These are phyloP conservation scores for Antedon mediterranea DNA, from an alignment of 53 echinoderm and acorn worm species.

Conservation along the genomic window DNA sequence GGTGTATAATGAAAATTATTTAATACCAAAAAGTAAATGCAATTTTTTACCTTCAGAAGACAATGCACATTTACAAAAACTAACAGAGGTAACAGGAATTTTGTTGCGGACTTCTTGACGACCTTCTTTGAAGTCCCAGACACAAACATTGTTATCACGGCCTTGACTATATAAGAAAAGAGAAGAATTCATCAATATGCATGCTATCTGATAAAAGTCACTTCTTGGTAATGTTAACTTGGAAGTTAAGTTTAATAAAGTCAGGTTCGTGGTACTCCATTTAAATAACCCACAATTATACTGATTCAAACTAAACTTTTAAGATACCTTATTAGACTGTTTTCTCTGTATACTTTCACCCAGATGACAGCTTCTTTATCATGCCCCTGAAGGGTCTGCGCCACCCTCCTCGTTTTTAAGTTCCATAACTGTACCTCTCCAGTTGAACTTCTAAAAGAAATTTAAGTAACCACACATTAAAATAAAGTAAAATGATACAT, in stretches of 20 bases:
- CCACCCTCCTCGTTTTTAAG: conserved; percentile 48
- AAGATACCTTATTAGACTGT: background rate
- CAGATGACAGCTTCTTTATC: background rate
- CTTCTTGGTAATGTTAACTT: too few relatives aligned
- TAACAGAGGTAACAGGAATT: background rate
- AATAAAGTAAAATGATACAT: too few relatives aligned
- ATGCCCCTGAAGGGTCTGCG: conserved; percentile 48
- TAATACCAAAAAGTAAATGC: too few relatives aligned
- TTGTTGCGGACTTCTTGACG: background rate
- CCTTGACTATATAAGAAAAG: conserved; percentile 33
- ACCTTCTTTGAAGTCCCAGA: conserved; percentile 52
- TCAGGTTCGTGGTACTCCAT: too few relatives aligned
- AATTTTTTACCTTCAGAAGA: background rate
- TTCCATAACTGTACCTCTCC: conserved; percentile 78
- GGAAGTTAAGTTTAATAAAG: too few relatives aligned
- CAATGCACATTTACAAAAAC: background rate
- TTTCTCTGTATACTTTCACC: background rate
- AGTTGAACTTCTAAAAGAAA: conserved; percentile 30
- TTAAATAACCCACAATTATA: too few relatives aligned
- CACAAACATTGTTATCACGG: conserved; percentile 32
- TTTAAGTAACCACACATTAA: too few relatives aligned
- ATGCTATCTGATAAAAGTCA: too few relatives aligned
- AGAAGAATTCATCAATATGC: too few relatives aligned
- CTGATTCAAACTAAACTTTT: too few relatives aligned
- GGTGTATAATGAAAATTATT: too few relatives aligned